Conservation (phyloP, 2,113 vertebrate genomes). For the Chamaetylas fuelleborni region DNA sequence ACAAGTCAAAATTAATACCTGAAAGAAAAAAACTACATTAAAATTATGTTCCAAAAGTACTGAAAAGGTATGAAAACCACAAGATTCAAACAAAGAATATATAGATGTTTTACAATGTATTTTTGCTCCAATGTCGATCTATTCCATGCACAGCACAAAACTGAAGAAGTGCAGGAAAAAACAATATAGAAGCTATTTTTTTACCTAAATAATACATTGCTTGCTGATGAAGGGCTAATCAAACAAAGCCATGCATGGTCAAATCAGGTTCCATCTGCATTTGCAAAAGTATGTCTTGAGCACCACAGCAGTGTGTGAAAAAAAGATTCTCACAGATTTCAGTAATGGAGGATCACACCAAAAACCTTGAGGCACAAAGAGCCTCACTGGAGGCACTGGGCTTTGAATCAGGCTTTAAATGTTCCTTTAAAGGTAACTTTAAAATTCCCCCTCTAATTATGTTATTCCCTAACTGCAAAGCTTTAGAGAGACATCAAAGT, state of each 20-base stretch:
- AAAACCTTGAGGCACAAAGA: neutral
- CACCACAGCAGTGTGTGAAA: neutral
- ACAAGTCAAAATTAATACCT: neutral
- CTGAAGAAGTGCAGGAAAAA: neutral
- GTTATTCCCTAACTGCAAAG: conserved; percentile 30
- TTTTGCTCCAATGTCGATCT: neutral
- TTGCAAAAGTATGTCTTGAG: neutral
- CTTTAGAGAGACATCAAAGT: neutral
- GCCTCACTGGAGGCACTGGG: neutral
- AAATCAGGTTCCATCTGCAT: neutral
- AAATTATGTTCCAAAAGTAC: neutral
- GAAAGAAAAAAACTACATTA: neutral
- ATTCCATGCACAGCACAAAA: neutral
- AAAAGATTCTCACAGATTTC: neutral
- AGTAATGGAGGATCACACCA: neutral
- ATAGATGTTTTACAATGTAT: neutral
- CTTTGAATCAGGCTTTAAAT: neutral
- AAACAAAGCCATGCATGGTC: neutral
- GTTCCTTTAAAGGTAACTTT: neutral
- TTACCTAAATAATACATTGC: neutral
- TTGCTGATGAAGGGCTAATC: neutral
- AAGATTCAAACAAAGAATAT: neutral
- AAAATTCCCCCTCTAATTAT: neutral
- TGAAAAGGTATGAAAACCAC: neutral
- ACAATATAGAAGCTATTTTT: neutral